Percentiles rank a stretch among this genome's conserved stretches.
These are phyloP conservation scores for Formicarius rufipectus DNA, from an alignment of 2,113 vertebrate species.

Conservation along the genomic window DNA sequence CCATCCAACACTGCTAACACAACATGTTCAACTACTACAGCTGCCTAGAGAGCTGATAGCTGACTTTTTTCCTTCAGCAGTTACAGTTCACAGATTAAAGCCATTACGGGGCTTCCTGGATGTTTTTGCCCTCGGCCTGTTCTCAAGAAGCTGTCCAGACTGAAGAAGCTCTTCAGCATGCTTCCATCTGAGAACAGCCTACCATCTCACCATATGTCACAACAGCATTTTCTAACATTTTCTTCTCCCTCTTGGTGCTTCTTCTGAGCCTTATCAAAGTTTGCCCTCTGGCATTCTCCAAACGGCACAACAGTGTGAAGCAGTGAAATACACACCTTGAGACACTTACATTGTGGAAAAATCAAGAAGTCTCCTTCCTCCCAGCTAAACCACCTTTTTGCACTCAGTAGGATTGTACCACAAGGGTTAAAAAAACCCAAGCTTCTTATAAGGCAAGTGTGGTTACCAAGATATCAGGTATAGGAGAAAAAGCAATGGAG, in stretches of 20 bases:
- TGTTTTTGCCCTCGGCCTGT: background rate
- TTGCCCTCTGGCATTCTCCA: constrained; percentile 12
- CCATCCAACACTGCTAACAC: background rate
- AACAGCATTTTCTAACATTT: background rate
- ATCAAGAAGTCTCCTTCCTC: background rate
- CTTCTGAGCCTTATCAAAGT: background rate
- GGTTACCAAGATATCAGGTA: background rate
- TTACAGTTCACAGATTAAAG: background rate
- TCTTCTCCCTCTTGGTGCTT: constrained; percentile 5
- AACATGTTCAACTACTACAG: background rate
- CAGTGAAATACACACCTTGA: background rate
- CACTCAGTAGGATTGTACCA: background rate
- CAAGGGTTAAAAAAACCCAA: background rate
- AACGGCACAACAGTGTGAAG: background rate
- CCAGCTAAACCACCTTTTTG: background rate
- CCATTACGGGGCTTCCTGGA: background rate
- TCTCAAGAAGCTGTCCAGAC: constrained; percentile 4
- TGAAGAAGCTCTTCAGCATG: background rate
- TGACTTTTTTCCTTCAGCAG: background rate
- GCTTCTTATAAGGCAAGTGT: background rate
- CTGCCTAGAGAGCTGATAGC: background rate
- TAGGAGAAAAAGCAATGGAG: background rate
- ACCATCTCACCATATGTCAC: constrained; percentile 18
- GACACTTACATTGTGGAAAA: background rate
- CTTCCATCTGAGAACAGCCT: constrained; percentile 8